Evolutionary conservation across 1,140 invertebrate genomes (phyloP), one percentile per base, ranked within the genome.

Genomic region (Arion vulgaris): DNA sequence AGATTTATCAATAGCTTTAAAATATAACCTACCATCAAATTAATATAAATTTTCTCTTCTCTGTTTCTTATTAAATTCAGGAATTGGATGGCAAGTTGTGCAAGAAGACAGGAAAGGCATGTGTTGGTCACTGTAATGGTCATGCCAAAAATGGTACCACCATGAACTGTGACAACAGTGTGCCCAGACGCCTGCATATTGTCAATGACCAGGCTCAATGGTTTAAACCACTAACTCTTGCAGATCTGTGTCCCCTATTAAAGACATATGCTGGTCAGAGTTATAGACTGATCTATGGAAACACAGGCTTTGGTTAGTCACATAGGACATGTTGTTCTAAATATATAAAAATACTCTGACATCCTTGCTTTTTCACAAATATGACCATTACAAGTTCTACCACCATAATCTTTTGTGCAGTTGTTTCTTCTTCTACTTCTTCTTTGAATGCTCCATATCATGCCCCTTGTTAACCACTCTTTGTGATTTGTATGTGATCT

Each of bases 211-310:
- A 85, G 80, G 82, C 85, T 68, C 86, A 88, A 81, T 90, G 89
- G 89, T 86, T 87, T 66, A 86, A 85, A 80, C 89, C 89, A 11
- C 85, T 86, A 1, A 86, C 76, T 15, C 79, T 86, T 28, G 36
- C 84, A 17, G 83, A 89, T 36, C 77, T 91, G 36, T 86, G 84
- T 68, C 74, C 84, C 28, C 77, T 88, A 17, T 73, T 91, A 0
- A 68, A 82, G 28, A 81, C 87, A 26, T 84, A 87, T 71, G 79
- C 84, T 26, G 85, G 82, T 17, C 82, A 84, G 19, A 86, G 85
- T 69, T 82, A 86, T 49, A 87, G 86, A 51, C 85, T 91, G 11
- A 85, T 89, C 28, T 88, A 87, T 85, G 89, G 89, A 36, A 86
- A 86, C 62, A 86, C 89, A 38, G 89, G 87, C 11, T 88, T 77